phyloP scores from a whole-genome alignment of 2,888 invertebrate genomes.

The Lepidocyrtinus sp. region DNA sequence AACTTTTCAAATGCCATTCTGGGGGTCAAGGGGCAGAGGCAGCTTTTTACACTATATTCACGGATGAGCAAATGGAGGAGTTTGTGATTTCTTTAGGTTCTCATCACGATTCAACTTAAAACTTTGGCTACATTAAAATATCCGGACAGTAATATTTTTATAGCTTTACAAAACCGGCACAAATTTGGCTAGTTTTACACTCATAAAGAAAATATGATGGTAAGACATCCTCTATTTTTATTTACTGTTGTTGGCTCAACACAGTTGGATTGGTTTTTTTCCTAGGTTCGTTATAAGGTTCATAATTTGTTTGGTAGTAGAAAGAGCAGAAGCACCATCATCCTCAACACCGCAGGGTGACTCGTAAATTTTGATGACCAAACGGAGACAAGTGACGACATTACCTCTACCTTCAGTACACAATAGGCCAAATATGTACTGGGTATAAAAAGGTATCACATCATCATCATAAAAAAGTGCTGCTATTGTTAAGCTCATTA shows the following conservation, averaged over 20 bases:
- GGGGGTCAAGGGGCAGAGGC: constrained; percentile 67
- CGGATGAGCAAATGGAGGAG: not conserved
- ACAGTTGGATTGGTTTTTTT: too few species aligned
- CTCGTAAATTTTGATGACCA: constrained; percentile 68
- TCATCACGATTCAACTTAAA: not conserved
- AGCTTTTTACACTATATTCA: constrained; percentile 2
- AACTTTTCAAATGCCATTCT: too few species aligned
- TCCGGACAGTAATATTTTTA: constrained; percentile 8
- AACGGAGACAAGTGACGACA: constrained; percentile 70
- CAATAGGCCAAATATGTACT: too few species aligned
- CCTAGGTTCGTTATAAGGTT: too few species aligned
- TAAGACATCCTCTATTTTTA: too few species aligned
- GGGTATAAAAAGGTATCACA: too few species aligned
- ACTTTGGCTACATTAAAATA: too few species aligned
- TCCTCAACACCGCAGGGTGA: constrained; percentile 65
- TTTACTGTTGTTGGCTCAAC: constrained; percentile 37
- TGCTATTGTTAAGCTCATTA: constrained; percentile 16
- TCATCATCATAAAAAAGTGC: constrained; percentile 39
- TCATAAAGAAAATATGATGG: too few species aligned
- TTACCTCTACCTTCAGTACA: too few species aligned
- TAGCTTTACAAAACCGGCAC: constrained; percentile 64
- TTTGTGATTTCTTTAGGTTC: not conserved
- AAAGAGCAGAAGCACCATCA: constrained; percentile 56
- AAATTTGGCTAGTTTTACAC: constrained; percentile 62
- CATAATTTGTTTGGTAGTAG: too few species aligned